A percentile compares a stretch with the other conserved stretches of the same genome.
Conservation (phyloP, 2,797 vertebrate genomes). For the Apogon talboti region DNA sequence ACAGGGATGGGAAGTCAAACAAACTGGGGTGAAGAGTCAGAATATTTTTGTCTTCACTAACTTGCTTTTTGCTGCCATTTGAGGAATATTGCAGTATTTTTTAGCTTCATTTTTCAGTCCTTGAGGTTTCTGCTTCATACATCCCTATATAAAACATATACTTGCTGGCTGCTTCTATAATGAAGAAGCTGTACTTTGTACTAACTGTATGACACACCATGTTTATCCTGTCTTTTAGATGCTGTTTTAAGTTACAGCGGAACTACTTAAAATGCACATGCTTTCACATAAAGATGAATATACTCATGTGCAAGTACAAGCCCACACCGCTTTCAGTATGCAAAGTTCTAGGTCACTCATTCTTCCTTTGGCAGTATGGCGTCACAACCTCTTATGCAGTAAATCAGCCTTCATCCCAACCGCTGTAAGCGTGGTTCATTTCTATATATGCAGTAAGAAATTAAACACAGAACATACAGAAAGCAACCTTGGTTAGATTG, state of each 20-base stretch:
- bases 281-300: not conserved
- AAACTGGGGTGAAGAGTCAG: no score
- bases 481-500: slow-evolving; percentile 58
- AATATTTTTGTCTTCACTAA: no score
- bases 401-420: slow-evolving; percentile 55
- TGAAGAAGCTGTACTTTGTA: no score
- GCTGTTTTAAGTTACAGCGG: not conserved
- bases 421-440: slow-evolving; percentile 45
- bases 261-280: slow-evolving; percentile 13
- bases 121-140: no score
- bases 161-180: no score
- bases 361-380: slow-evolving; percentile 26
- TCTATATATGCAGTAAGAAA: slow-evolving; percentile 32
- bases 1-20: no score
- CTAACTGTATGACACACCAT: not conserved
- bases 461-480: slow-evolving; percentile 35
- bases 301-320: not conserved
- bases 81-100: no score
- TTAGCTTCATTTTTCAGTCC: no score
- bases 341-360: slow-evolving; percentile 56
- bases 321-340: slow-evolving; percentile 20
- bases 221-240: not conserved
- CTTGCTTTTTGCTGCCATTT: no score
- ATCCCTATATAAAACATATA: no score
- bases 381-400: slow-evolving; percentile 38